Evolutionary conservation across 1,140 invertebrate genomes (phyloP).

Genomic region (Drosophila dunni): DNA sequence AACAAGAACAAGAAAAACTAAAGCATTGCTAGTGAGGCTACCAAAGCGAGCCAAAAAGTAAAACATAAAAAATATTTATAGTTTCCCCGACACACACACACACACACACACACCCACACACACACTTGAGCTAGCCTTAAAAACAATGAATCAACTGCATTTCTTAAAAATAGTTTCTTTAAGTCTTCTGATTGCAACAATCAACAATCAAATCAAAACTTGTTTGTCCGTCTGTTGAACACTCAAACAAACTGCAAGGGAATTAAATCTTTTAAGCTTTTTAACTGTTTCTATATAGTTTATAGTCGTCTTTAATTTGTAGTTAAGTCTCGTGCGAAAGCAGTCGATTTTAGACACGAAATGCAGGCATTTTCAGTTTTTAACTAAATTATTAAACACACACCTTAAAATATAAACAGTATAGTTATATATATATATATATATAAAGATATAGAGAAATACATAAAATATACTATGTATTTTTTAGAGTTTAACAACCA

Average conservation of each 20-base stretch:
- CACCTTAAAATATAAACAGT: background rate
- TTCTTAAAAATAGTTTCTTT: constrained; percentile 9
- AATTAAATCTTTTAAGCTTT: constrained; percentile 1
- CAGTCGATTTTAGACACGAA: constrained; percentile 18
- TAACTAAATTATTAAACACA: constrained; percentile 20
- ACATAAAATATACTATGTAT: constrained; percentile 33
- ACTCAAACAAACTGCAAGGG: background rate
- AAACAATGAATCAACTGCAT: constrained; percentile 29
- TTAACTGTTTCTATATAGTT: constrained; percentile 17
- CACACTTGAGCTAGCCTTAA: constrained; percentile 34
- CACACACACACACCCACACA: background rate
- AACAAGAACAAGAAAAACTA: constrained; percentile 48
- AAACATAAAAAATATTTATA: constrained; percentile 32
- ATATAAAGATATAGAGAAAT: constrained; percentile 15
- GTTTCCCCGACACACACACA: constrained; percentile 17
- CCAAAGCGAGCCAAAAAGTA: constrained; percentile 51
- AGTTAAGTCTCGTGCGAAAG: constrained; percentile 19
- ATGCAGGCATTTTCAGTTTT: constrained; percentile 40
- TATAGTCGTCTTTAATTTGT: constrained; percentile 3
- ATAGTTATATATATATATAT: constrained; percentile 21
- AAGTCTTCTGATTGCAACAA: background rate
- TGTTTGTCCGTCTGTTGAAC: background rate
- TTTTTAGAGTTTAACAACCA: constrained; percentile 45
- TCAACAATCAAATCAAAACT: background rate
- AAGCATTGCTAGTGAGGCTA: constrained; percentile 78